Base-by-base conservation (phyloP, 2,888 invertebrate genomes). In the Terebella lapidaria region DNA sequence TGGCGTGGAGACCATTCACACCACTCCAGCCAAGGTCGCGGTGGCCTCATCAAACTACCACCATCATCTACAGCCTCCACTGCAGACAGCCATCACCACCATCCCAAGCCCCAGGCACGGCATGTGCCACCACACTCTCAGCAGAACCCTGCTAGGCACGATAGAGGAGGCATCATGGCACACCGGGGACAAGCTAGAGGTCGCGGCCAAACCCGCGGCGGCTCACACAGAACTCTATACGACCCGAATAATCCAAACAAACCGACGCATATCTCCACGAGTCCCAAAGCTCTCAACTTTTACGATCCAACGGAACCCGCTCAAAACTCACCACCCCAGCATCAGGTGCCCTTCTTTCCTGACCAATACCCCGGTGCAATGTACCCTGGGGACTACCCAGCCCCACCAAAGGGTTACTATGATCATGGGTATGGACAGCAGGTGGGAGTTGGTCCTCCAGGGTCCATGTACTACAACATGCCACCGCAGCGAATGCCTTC, bases 161-260 rank as follows among this genome's bases (percentile, higher is more conserved):
- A n/a, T n/a, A 35, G 42, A 35, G 42, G 42, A 10, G 42, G 10
- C 10, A n/a, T 10, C 10, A 10, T 15, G 49, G 18, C 10, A 5
- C 49, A 22, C 22, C 5, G 49, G 10, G 49, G 49, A n/a, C n/a
- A n/a, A n/a, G n/a, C n/a, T n/a, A 15, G 49, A n/a, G 49, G 49
- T 22, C 49, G 49, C 5, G 49, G 49, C 24, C n/a, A 10, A 20
- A 24, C 18, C 10, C 49, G 49, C 10, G 49, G 49, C 10, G 49
- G 18, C 5, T 5, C 18, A 10, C 49, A 49, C 49, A 10, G 49
- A 5, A 24, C 24, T 10, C 49, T 49, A 20, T 49, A 49, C 24
- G 49, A 49, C 24, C 49, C 49, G 5, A 49, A 49, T 5, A 49
- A 49, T 22, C 49, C 49, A 10, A 22, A 49, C n/a, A 49, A 49